Base-by-base conservation (phyloP, 2,113 vertebrate genomes). In the Myrmecophaga tridactyla region DNA sequence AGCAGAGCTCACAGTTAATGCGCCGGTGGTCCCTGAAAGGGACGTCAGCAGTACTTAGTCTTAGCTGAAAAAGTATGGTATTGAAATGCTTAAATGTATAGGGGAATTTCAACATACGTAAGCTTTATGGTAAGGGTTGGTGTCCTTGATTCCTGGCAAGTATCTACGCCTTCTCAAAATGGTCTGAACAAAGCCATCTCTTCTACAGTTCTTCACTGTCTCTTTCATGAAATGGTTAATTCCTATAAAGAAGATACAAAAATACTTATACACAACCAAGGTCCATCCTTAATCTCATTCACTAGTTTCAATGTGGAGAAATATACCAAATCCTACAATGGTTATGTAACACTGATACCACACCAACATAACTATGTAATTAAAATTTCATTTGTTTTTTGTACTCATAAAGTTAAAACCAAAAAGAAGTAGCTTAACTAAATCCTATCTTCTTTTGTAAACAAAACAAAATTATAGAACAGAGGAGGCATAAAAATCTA, bases 161-260 rank as follows among this genome's bases (percentile, higher is more conserved):
- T 99, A 99, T 86, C 99, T 98, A 89, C 99, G 98, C 25, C 99
- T 99, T 73, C 99, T 99, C 97, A 99, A 98, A 90, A 99, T 98
- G 4, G 99, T 99, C 97, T 99, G 99, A 97, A 99, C 99, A 96
- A 99, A 99, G 1, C 99, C 99, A 34, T 98, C 98, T 97, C 98
- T 99, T n/a, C 95, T 96, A 96, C 99, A 99, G 81, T 97, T 99
- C 98, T 98, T 99, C 90, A 99, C 99, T 0, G 99, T 99, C 86
- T 99, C 99, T 97, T 46, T 98, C 95, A 99, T 98, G 96, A 99
- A 99, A 56, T 97, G 96, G 90, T 98, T 99, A 98, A 99, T 98
- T 8, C 99, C 99, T 99, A 97, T 65, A 98, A 98, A 87, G 97
- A 88, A 95, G 97, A 96, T 29, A 95, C n/a, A 94, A 92, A 94